Base-by-base conservation (phyloP, 2,888 invertebrate genomes). In the Ctena decussata region DNA sequence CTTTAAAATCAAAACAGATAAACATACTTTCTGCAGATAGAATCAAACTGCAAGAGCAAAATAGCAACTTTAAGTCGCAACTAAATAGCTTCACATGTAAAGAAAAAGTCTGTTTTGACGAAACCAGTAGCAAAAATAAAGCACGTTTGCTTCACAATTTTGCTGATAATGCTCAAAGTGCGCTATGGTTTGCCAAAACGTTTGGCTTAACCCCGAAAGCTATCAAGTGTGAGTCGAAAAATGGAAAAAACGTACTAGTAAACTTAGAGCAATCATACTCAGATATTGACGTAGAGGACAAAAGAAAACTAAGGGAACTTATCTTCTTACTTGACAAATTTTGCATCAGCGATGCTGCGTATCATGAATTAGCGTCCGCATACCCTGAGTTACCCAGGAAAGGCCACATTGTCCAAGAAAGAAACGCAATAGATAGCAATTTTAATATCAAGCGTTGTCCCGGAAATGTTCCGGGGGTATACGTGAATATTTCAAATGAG, bases 261-360 rank as follows among this genome's bases (percentile, higher is more conserved):
- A 49, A 49, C n/a, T 49, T 49, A 49, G 49, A 49, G 5, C 3
- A 5, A 5, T 5, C 3, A 11, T 49, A 49, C n/a, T 49, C 21
- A 21, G 21, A 49, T 49, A 21, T 49, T 49, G 49, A 49, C 21
- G 8, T 21, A 69, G 65, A 76, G 24, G 74, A 74, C 53, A 74
- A 74, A 21, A 46, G 27, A 35, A 74, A 74, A 32, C 30, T 74
- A 30, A 74, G 74, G 35, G 49, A 74, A 35, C n/a, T 74, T 21
- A 27, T 74, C 11, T 53, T 53, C 21, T 32, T 74, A 30, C 32
- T 74, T 6, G 74, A 74, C 24, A 74, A 74, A 32, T 74, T 74
- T 32, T 2, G 30, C 3, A 32, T 74, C 2, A 74, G 74, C 24
- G 74, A 74, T 32, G 32, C 74, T 12, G 53, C 49, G 5, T 74